These are phyloP conservation scores for Pocota personata DNA, from an alignment of 2,888 invertebrate genomes.

Conservation along the genomic window DNA sequence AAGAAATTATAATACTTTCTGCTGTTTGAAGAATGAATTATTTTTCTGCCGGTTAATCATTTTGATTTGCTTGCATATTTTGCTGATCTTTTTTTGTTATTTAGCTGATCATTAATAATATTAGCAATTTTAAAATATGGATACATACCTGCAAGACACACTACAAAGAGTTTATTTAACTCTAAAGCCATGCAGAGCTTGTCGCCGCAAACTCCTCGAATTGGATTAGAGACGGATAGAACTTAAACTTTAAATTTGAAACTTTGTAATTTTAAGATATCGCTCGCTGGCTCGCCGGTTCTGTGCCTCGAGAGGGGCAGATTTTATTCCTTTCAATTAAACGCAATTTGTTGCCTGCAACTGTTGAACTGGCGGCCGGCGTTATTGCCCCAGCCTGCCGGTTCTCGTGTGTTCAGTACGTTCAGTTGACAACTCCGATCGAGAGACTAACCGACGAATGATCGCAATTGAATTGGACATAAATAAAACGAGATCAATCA, in stretches of 20 bases:
- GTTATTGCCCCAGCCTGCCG: background rate
- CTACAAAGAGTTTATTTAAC: conserved; percentile 10
- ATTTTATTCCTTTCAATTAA: conserved; percentile 70
- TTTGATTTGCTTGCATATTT: too few relatives aligned
- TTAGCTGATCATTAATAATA: too few relatives aligned
- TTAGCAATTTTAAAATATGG: too few relatives aligned
- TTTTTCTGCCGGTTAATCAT: too few relatives aligned
- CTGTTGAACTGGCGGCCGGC: conserved; percentile 26
- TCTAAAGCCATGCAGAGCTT: conserved; percentile 11
- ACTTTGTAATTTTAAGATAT: conserved; percentile 64
- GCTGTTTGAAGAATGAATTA: too few relatives aligned
- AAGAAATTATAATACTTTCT: too few relatives aligned
- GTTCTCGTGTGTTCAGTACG: conserved; percentile 1
- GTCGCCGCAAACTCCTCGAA: conserved; percentile 41
- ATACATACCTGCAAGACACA: conserved; percentile 2
- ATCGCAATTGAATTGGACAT: conserved; percentile 80
- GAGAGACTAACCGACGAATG: conserved; percentile 64
- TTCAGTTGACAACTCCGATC: conserved; percentile 63
- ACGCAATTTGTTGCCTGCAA: conserved; percentile 72
- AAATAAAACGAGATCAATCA: conserved; percentile 83
- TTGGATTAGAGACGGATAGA: conserved; percentile 50
- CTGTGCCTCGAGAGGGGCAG: background rate
- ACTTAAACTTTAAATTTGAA: conserved; percentile 65
- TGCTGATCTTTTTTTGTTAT: too few relatives aligned
- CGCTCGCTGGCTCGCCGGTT: background rate